Base-by-base conservation (phyloP, 2,888 invertebrate species). In the Amiota minor region DNA sequence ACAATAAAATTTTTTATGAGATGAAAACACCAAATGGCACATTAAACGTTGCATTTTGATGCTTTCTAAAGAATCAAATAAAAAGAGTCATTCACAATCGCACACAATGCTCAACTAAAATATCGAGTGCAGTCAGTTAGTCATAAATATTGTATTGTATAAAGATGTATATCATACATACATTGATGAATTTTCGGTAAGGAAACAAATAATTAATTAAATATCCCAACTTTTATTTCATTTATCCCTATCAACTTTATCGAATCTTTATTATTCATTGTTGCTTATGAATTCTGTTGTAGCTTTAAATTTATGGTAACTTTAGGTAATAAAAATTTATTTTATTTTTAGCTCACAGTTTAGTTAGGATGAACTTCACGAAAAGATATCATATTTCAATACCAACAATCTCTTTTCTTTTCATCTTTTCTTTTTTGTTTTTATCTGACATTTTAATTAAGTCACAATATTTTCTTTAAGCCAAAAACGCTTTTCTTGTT, bases 1-100 rank as follows among this genome's bases (percentile, higher is more conserved):
- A 70, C 78, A 79, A 83, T 84, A 82, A 84, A 83, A 79, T 18
- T 84, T 23, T 83, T 83, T 82, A 81, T 82, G 79, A 74, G 80
- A 77, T 81, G 76, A 18, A 65, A 76, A 72, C 72, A 78, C 72
- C 73, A 75, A 72, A 71, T 76, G 78, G 74, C 76, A 70, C 83
- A 84, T 84, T 83, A 83, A 82, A 79, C 72, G 72, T 71, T 70
- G 70, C 70, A 70, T 35, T 55, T 56, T 70, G 35, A 35, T 35
- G 72, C 72, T 76, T 83, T 81, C 68, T 76, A 75, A 72, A 61
- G 79, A 82, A 82, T 77, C 76, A 23, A 11, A n/a, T n/a, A n/a
- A 68, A 68, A 50, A 2, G 35, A 68, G 67, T 50, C 50, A 47
- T 16, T 11, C 20, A n/a, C 14, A 50, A 53, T 50, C 16, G 9